Evolutionary conservation across 2,113 vertebrate genomes (phyloP).

Genomic region (Paradoxurus hermaphroditus): DNA sequence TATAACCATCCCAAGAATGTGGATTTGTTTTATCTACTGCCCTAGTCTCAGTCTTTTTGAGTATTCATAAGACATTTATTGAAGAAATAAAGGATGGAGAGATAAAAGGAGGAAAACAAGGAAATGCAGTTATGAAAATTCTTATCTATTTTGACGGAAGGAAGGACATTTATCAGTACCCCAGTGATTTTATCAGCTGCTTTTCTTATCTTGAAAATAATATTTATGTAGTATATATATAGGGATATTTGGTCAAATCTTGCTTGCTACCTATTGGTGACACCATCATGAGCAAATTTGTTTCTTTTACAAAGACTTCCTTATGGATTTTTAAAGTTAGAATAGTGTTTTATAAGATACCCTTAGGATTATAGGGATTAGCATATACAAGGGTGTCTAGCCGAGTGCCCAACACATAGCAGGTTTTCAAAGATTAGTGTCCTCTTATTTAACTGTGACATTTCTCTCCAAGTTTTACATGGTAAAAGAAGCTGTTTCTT

Average conservation of each 20-base stretch:
- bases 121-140: background rate
- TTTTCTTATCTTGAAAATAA: background rate
- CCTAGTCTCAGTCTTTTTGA: background rate
- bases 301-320: background rate
- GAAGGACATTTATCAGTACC: background rate
- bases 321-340: background rate
- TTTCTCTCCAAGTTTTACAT: background rate
- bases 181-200: background rate
- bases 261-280: background rate
- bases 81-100: background rate
- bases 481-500: background rate
- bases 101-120: background rate
- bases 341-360: background rate
- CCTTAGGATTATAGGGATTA: background rate
- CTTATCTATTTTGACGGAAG: background rate
- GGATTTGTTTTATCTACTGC: background rate
- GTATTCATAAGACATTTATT: background rate
- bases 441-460: background rate
- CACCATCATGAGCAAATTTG: background rate
- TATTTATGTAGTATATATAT: background rate
- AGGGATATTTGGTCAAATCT: background rate
- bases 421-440: background rate
- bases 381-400: background rate
- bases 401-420: background rate
- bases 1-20: background rate